phyloP scores from a whole-genome alignment of 2,113 vertebrate genomes.

The Psettodes erumei region DNA sequence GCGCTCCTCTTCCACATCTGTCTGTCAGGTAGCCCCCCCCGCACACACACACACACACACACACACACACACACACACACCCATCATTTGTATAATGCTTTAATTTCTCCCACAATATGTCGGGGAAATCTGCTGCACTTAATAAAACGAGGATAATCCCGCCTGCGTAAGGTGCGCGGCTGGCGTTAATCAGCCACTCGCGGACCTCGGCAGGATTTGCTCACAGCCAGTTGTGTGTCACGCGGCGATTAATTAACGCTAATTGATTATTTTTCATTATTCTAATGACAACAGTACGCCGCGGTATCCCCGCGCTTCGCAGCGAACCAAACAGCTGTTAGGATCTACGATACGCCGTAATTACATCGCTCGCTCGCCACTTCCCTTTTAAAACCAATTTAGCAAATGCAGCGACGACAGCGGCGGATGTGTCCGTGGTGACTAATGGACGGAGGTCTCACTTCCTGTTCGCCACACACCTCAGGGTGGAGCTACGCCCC shows the following conservation, averaged over 20 bases:
- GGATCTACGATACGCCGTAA: conserved; percentile 73
- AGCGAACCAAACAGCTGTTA: conserved; percentile 77
- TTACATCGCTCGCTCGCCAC: conserved; percentile 51
- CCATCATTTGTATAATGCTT: conserved; percentile 74
- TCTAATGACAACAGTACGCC: conserved; percentile 78
- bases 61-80: too few species aligned
- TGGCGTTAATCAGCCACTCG: conserved; percentile 73
- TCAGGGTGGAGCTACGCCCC: conserved; percentile 28
- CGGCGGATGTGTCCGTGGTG: conserved; percentile 40
- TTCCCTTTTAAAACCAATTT: conserved; percentile 64
- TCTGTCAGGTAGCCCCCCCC: conserved; percentile 79
- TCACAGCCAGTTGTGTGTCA: conserved; percentile 75
- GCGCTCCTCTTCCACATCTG: conserved; percentile 75
- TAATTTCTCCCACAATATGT: conserved; percentile 84
- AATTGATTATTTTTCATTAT: conserved; percentile 86
- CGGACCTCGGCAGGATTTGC: conserved; percentile 66
- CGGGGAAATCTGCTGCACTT: conserved; percentile 80
- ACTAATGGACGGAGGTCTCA: conserved; percentile 54
- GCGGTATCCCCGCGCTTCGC: conserved; percentile 61
- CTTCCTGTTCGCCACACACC: conserved; percentile 16
- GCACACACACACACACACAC: too few species aligned
- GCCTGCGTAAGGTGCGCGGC: conserved; percentile 73
- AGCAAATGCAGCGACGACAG: conserved; percentile 63
- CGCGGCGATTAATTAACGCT: conserved; percentile 82
- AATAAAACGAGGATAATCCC: conserved; percentile 81